These are phyloP conservation scores for Melolontha melolontha DNA, from an alignment of 2,888 invertebrate species.

Conservation along the genomic window DNA sequence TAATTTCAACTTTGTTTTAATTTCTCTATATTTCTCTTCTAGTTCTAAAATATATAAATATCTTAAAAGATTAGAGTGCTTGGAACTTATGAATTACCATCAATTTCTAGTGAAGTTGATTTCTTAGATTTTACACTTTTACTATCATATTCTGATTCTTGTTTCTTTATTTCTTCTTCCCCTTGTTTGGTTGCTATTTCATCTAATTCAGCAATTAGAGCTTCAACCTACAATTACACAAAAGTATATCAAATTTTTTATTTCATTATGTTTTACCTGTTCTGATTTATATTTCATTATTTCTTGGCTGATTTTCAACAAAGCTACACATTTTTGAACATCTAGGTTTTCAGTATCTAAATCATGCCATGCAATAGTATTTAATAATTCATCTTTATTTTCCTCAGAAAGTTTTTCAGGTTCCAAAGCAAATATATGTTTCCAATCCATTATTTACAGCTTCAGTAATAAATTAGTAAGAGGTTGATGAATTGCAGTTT, in stretches of 20 bases:
- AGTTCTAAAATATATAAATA: constrained; percentile 57
- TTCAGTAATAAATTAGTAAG: constrained; percentile 48
- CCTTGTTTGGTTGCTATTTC: constrained; percentile 66
- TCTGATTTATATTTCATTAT: constrained; percentile 77
- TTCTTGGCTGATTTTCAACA: constrained; percentile 75
- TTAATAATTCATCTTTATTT: constrained; percentile 75
- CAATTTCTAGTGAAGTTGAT: constrained; percentile 57
- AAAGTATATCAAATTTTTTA: constrained; percentile 23
- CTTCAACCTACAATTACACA: constrained; percentile 64
- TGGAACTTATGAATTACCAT: constrained; percentile 60
- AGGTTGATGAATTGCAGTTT: background rate
- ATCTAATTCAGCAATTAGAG: constrained; percentile 67
- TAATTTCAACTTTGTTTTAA: constrained; percentile 64
- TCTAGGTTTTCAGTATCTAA: constrained; percentile 68
- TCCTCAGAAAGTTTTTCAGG: constrained; percentile 70
- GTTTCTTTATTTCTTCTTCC: constrained; percentile 62
- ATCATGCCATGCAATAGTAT: constrained; percentile 73
- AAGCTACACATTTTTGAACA: constrained; percentile 68
- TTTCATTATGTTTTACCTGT: constrained; percentile 67
- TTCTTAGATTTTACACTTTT: constrained; percentile 59
- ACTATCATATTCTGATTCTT: constrained; percentile 60
- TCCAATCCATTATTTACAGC: constrained; percentile 70
- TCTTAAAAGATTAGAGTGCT: background rate
- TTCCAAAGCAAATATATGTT: constrained; percentile 69
- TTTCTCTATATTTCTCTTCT: constrained; percentile 63